phyloP scores from a whole-genome alignment of 2,888 invertebrate genomes.

The Tridacna gigas region DNA sequence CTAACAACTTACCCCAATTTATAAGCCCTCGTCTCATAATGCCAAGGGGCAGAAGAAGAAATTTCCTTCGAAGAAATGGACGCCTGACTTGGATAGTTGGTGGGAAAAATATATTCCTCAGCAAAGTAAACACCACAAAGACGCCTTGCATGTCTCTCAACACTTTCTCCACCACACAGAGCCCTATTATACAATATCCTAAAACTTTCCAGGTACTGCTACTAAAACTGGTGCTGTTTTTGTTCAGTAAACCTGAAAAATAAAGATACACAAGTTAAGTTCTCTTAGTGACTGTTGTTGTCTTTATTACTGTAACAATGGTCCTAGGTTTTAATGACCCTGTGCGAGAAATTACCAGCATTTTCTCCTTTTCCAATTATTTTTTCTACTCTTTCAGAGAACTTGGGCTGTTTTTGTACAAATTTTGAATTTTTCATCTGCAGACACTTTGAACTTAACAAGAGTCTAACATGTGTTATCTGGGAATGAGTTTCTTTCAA shows the following conservation, averaged over 20 bases:
- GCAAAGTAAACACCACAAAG: constrained; percentile 77
- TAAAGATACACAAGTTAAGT: background rate
- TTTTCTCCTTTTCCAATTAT: too few species aligned
- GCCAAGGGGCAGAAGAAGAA: constrained; percentile 72
- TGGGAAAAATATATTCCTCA: constrained; percentile 79
- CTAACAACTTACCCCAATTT: constrained; percentile 76
- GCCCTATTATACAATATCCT: constrained; percentile 78
- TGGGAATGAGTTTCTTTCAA: too few species aligned
- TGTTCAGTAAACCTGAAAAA: constrained; percentile 69
- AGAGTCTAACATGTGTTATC: too few species aligned
- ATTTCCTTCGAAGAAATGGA: constrained; percentile 68
- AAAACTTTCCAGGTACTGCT: constrained; percentile 67
- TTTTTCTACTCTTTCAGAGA: too few species aligned
- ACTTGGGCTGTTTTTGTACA: too few species aligned
- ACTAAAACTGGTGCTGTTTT: constrained; percentile 64
- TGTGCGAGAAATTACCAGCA: too few species aligned
- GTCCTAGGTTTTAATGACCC: too few species aligned
- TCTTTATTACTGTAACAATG: background rate
- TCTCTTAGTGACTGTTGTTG: background rate
- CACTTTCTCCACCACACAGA: constrained; percentile 79
- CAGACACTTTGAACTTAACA: too few species aligned
- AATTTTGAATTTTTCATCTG: too few species aligned
- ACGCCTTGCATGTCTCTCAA: constrained; percentile 79
- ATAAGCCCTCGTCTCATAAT: constrained; percentile 74
- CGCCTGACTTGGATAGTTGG: constrained; percentile 60